Evolutionary conservation across 2,888 invertebrate genomes (phyloP).

Genomic region (Steinernema scapterisci): DNA sequence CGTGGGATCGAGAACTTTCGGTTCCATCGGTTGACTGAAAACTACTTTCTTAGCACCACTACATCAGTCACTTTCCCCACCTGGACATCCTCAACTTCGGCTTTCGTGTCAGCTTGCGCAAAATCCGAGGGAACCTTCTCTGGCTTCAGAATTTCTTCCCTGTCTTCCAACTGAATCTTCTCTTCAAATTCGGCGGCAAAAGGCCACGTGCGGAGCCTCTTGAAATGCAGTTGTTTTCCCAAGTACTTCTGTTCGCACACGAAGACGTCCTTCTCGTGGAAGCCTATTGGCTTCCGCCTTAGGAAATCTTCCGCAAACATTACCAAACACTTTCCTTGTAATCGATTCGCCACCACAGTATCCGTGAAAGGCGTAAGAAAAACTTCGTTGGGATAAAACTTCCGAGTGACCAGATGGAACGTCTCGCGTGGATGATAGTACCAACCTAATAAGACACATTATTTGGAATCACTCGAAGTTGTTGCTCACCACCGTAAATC

Average conservation of each 20-base stretch:
- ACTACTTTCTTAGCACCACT: too few species aligned
- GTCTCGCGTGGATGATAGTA: slow-evolving; percentile 92
- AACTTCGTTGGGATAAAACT: slow-evolving; percentile 87
- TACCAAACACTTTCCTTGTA: slow-evolving; percentile 87
- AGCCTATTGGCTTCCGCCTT: slow-evolving; percentile 73
- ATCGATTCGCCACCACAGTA: slow-evolving; percentile 81
- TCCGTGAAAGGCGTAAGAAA: slow-evolving; percentile 90
- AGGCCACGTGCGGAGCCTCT: slow-evolving; percentile 56
- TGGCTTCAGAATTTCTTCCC: slow-evolving; percentile 76
- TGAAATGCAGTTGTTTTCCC: slow-evolving; percentile 72
- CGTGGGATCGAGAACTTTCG: slow-evolving; percentile 5
- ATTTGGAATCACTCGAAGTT: too few species aligned
- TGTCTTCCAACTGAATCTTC: slow-evolving; percentile 74
- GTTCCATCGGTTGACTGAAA: neutral
- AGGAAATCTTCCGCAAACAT: slow-evolving; percentile 94
- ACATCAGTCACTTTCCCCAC: too few species aligned
- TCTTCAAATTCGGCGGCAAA: slow-evolving; percentile 65
- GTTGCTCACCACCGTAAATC: too few species aligned
- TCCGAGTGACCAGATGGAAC: slow-evolving; percentile 89
- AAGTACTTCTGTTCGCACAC: slow-evolving; percentile 95
- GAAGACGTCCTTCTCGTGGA: slow-evolving; percentile 88
- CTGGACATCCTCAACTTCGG: neutral
- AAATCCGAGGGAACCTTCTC: slow-evolving; percentile 38
- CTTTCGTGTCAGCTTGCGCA: slow-evolving; percentile 5
- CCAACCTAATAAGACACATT: too few species aligned